Percentiles rank a stretch among this genome's conserved stretches.
These are phyloP conservation scores for Pristionchus fissidentatus DNA, from an alignment of 2,888 invertebrate species.

Conservation along the genomic window DNA sequence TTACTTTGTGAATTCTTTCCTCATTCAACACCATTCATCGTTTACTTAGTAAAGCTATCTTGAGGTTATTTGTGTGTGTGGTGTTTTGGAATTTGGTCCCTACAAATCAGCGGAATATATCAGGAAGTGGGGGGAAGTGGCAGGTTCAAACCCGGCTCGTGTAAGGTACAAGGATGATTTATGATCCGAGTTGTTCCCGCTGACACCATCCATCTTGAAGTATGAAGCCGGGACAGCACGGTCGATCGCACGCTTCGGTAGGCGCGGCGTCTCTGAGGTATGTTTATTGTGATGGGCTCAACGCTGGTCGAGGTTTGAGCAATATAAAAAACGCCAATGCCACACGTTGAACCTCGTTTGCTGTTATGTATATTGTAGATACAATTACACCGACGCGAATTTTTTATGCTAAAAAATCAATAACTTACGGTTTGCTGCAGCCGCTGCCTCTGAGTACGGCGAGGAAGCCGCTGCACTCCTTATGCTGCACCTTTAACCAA, in stretches of 20 bases:
- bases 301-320: neutral
- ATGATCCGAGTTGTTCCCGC: slow-evolving; percentile 43
- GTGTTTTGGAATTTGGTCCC: neutral
- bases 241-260: slow-evolving; percentile 70
- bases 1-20: too few species aligned
- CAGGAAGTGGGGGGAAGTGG: neutral
- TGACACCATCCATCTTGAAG: slow-evolving; percentile 67
- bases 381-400: neutral
- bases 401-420: neutral
- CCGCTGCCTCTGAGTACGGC: slow-evolving; percentile 66
- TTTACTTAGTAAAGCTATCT: slow-evolving; percentile 28
- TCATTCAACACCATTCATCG: too few species aligned
- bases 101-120: neutral
- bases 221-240: slow-evolving; percentile 73
- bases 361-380: neutral
- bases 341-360: neutral
- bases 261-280: slow-evolving; percentile 67
- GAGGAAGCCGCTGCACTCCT: slow-evolving; percentile 73
- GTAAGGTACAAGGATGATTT: neutral
- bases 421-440: slow-evolving; percentile 65
- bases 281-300: neutral
- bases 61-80: neutral
- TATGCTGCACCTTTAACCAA: slow-evolving; percentile 62
- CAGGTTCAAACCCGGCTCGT: neutral
- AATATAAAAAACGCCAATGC: neutral